Conservation (phyloP, 2,113 vertebrate species). For the Semicossyphus pulcher region DNA sequence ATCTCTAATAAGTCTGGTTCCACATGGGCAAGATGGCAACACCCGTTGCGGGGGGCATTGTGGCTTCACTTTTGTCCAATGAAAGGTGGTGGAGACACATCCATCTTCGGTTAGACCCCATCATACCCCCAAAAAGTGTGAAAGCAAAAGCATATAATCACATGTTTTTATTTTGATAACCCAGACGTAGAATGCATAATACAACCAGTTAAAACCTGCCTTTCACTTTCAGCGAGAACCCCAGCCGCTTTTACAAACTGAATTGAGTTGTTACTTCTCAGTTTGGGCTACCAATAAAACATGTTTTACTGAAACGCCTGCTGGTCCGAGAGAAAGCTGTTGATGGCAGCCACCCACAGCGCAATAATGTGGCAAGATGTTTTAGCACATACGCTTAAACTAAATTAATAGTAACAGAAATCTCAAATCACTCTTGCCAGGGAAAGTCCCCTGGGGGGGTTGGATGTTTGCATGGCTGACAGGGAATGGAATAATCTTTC, state of each 20-base stretch:
- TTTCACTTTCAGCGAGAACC: background rate
- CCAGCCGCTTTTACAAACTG: conserved; percentile 5
- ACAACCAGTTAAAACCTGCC: background rate
- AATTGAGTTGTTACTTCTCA: background rate
- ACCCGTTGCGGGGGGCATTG: no score
- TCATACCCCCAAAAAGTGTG: no score
- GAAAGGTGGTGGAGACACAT: no score
- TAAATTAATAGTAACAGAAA: conserved; percentile 53
- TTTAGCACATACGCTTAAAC: conserved; percentile 43
- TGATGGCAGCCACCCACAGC: conserved; percentile 35
- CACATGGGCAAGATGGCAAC: no score
- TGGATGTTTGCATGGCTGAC: conserved; percentile 54
- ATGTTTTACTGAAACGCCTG: background rate
- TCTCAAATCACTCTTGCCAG: conserved; percentile 43
- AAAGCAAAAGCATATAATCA: no score
- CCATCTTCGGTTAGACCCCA: no score
- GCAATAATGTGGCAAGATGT: conserved; percentile 46
- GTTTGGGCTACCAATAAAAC: conserved; percentile 9
- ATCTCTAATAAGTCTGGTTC: no score
- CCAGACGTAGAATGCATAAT: no score
- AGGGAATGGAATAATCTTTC: conserved; percentile 42
- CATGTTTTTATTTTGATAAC: no score
- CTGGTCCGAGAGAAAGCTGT: conserved; percentile 19
- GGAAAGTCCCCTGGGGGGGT: conserved; percentile 12
- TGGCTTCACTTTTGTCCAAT: no score